Evolutionary conservation across 2,113 vertebrate species (phyloP).

Genomic region (Hemibagrus wyckioides): DNA sequence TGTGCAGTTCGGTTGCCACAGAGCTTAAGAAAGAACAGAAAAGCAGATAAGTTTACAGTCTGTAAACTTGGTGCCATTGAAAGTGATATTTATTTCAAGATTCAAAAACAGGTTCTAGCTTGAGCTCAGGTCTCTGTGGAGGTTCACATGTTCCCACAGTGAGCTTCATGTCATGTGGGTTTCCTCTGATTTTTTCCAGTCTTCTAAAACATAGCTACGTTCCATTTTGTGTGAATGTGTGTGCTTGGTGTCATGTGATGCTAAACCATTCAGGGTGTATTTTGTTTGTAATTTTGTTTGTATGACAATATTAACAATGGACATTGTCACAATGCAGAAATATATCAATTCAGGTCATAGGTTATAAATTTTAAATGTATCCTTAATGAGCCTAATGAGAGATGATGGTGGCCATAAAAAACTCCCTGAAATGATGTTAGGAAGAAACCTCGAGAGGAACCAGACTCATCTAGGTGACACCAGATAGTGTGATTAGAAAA

Average conservation of each 20-base stretch:
- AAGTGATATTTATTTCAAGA: not conserved
- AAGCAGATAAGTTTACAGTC: slow-evolving; percentile 9
- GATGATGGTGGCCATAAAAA: no score
- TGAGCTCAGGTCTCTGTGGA: not conserved
- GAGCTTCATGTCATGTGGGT: not conserved
- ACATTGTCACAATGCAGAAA: no score
- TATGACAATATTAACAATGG: no score
- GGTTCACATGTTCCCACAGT: not conserved
- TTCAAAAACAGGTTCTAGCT: not conserved
- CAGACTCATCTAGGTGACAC: no score
- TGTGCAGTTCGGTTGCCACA: not conserved
- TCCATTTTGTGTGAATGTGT: not conserved
- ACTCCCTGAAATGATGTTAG: no score
- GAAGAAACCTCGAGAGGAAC: no score
- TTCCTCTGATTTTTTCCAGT: not conserved
- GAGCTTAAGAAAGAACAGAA: no score
- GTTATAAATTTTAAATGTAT: no score
- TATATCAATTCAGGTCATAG: no score
- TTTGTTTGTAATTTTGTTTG: no score
- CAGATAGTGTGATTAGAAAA: no score
- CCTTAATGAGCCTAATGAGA: no score
- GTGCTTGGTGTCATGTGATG: not conserved
- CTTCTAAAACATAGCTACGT: not conserved
- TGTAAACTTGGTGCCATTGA: slow-evolving; percentile 19
- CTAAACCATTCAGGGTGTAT: not conserved